phyloP scores from a whole-genome alignment of 2,113 vertebrate species.

The Lepidiolamprologus cunningtoni region DNA sequence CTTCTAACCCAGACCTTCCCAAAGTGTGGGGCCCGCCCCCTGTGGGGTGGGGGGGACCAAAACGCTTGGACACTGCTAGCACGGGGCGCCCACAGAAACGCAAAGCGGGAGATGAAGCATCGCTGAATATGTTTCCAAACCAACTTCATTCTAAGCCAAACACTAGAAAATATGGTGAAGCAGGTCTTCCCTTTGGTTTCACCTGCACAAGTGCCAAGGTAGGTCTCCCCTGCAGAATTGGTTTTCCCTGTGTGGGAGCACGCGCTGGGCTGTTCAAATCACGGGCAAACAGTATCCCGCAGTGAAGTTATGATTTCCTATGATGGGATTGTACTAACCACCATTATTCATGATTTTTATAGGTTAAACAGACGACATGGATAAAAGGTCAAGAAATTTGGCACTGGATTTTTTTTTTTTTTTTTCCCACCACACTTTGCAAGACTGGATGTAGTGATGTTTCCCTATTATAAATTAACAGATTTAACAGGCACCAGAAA shows the following conservation, averaged over 20 bases:
- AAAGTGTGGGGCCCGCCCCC: too few relatives aligned
- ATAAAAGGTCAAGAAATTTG: neutral
- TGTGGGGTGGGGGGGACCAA: too few relatives aligned
- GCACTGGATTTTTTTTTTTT: neutral
- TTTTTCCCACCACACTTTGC: accelerated
- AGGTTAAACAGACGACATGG: accelerated
- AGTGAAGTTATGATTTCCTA: neutral
- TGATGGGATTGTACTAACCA: neutral
- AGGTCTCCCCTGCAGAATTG: neutral
- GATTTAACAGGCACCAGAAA: neutral
- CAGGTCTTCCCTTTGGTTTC: neutral
- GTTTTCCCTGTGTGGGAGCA: neutral
- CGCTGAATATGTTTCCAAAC: accelerated
- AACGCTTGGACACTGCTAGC: accelerated
- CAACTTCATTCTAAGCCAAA: neutral
- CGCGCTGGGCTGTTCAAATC: neutral
- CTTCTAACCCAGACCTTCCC: too few relatives aligned
- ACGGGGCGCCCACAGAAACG: too few relatives aligned
- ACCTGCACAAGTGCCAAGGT: neutral
- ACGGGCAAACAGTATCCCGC: accelerated
- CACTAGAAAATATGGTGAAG: neutral
- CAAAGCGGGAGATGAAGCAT: neutral
- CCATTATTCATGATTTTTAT: neutral
- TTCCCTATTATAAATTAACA: neutral
- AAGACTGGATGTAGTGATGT: neutral